These are phyloP conservation scores for Tragelaphus buxtoni DNA, from an alignment of 2,113 vertebrate species.

Conservation along the genomic window DNA sequence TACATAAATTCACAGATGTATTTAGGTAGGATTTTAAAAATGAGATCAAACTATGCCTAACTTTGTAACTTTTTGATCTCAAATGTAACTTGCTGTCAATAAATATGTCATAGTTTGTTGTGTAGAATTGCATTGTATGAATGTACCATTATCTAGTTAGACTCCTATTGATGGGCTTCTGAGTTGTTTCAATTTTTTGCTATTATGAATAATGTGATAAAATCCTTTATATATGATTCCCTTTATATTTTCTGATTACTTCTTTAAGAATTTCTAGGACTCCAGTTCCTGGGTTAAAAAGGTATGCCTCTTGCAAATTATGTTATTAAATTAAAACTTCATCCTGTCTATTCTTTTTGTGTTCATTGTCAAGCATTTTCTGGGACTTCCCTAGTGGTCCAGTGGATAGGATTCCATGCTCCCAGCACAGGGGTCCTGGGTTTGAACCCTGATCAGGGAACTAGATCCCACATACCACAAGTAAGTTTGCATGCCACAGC, in stretches of 20 bases:
- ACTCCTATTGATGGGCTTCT: neutral
- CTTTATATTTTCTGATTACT: neutral
- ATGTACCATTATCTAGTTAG: neutral
- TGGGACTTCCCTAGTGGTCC: neutral
- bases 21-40: neutral
- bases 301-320: neutral
- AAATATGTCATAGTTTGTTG: neutral
- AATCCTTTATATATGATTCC: neutral
- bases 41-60: neutral
- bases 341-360: neutral
- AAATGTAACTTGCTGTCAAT: neutral
- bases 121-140: neutral
- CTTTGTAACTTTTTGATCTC: neutral
- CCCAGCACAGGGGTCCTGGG: neutral
- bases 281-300: neutral
- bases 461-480: neutral
- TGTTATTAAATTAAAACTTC: neutral
- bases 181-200: neutral
- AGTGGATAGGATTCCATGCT: neutral
- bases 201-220: neutral
- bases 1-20: neutral
- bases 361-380: neutral
- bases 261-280: slow-evolving; percentile 8
- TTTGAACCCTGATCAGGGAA: neutral
- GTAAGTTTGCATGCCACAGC: neutral